Evolutionary conservation across 1,140 invertebrate species (phyloP).

Genomic region (Zaprionus camerounensis): DNA sequence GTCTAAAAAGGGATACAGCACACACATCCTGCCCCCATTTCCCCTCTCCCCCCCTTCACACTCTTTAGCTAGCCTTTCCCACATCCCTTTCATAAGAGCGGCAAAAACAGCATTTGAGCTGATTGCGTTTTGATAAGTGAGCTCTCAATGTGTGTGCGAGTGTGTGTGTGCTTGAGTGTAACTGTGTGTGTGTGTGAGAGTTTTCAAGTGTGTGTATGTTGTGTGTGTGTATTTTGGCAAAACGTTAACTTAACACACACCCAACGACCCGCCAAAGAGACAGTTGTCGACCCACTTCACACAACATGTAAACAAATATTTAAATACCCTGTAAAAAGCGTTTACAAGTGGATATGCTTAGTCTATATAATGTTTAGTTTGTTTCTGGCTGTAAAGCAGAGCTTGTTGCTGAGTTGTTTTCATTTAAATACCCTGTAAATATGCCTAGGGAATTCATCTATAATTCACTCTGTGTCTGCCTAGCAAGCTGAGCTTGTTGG

Average conservation of each 20-base stretch:
- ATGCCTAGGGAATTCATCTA: not conserved
- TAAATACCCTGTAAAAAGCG: conserved; percentile 12
- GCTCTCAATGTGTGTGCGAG: conserved; percentile 26
- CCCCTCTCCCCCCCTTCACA: not conserved
- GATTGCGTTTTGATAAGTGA: conserved; percentile 56
- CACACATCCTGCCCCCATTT: not conserved
- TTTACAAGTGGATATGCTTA: not conserved
- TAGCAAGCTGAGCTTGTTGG: not conserved
- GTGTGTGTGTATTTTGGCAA: conserved; percentile 26
- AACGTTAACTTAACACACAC: conserved; percentile 22
- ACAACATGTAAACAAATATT: conserved; percentile 47
- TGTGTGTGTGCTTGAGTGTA: conserved; percentile 13
- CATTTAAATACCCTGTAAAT: not conserved
- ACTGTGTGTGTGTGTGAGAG: not conserved
- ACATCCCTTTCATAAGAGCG: not conserved
- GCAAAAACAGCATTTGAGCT: conserved; percentile 51
- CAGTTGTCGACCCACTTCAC: conserved; percentile 43
- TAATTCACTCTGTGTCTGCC: not conserved
- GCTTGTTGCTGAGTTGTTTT: not conserved
- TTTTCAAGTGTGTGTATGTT: not conserved
- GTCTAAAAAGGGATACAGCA: conserved; percentile 14
- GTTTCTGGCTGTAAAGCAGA: too few relatives aligned
- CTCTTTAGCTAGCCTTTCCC: not conserved
- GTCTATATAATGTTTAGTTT: too few relatives aligned
- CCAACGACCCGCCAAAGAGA: conserved; percentile 22